A percentile compares a stretch with the other conserved stretches of the same genome.
phyloP scores from a whole-genome alignment of 2,113 vertebrate species.

The Podarcis raffonei region DNA sequence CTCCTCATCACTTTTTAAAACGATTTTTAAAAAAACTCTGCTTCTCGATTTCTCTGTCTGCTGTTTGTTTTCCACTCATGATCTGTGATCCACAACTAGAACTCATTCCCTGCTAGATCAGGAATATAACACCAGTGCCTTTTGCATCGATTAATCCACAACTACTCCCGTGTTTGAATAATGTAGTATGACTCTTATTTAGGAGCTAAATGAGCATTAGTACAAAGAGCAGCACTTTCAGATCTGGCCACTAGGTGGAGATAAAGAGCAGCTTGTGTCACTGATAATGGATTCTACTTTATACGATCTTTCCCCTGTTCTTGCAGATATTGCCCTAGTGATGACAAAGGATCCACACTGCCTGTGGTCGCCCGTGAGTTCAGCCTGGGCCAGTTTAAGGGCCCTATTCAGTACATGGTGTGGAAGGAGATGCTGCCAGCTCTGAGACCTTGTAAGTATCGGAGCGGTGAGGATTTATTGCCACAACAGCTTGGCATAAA shows the following conservation, averaged over 20 bases:
- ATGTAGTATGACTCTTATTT: neutral
- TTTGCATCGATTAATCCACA: neutral
- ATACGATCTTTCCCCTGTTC: neutral
- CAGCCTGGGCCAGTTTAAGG: slow-evolving; percentile 26
- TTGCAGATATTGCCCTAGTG: neutral
- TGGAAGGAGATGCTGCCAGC: slow-evolving; percentile 13
- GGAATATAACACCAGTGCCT: neutral
- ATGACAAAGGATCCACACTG: neutral
- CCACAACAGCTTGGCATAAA: neutral
- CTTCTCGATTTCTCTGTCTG: too few species aligned
- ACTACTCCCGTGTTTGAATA: neutral
- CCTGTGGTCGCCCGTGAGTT: slow-evolving; percentile 4
- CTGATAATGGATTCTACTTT: neutral
- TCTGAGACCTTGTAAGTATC: slow-evolving; percentile 19
- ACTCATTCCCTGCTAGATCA: neutral
- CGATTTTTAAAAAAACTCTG: too few species aligned
- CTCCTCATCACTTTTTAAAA: too few species aligned
- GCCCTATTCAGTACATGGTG: slow-evolving; percentile 13
- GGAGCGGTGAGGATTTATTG: neutral
- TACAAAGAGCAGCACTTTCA: neutral
- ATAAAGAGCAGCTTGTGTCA: neutral
- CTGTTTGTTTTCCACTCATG: neutral
- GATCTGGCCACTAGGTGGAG: neutral
- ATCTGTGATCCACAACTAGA: too few species aligned
- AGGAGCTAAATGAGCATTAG: neutral